Evolutionary conservation across 2,113 vertebrate genomes (phyloP).

Genomic region (Peromyscus leucopus): DNA sequence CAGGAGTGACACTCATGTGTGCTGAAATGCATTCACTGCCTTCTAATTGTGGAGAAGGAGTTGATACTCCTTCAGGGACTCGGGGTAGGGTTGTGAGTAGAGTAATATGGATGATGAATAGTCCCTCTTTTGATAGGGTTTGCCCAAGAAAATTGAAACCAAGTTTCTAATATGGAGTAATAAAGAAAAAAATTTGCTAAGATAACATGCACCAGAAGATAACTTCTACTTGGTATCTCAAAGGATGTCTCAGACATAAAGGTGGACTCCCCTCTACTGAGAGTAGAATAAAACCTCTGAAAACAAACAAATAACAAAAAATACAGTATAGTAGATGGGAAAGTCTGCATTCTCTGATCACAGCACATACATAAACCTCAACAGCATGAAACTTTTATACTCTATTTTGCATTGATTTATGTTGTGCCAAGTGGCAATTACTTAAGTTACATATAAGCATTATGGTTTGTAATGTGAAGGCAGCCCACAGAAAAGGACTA

Average conservation of each 20-base stretch:
- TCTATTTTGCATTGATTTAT: fast-evolving
- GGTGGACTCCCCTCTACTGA: fast-evolving
- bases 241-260: neutral
- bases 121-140: neutral
- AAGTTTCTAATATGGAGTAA: neutral
- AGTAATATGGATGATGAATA: fast-evolving
- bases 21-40: fast-evolving
- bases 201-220: too few relatives aligned
- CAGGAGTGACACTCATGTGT: fast-evolving
- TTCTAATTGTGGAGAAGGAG: neutral
- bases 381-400: fast-evolving
- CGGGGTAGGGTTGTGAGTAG: fast-evolving
- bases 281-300: too few relatives aligned
- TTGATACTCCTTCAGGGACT: neutral
- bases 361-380: fast-evolving
- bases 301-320: neutral
- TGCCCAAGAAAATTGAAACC: too few relatives aligned
- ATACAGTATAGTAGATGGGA: neutral
- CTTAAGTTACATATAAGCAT: neutral
- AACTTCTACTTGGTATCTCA: neutral
- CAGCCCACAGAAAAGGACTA: neutral
- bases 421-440: neutral
- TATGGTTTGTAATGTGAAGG: neutral
- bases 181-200: neutral
- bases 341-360: neutral